phyloP scores from a whole-genome alignment of 2,888 invertebrate species.

The Ceraclea dissimilis region DNA sequence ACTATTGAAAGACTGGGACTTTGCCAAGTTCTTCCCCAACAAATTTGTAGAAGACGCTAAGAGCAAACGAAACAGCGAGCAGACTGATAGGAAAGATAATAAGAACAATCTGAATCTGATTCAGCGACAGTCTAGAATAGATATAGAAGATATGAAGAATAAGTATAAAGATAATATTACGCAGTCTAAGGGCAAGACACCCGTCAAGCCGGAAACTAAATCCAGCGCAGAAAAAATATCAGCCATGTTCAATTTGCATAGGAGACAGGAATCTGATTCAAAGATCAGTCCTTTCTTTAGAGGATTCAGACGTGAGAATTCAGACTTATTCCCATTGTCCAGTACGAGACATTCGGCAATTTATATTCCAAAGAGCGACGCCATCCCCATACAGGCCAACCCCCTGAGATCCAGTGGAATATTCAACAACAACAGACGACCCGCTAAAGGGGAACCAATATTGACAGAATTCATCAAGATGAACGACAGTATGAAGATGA shows the following conservation, averaged over 20 bases:
- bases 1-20: conserved; percentile 80
- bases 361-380: conserved; percentile 52
- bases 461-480: conserved; percentile 62
- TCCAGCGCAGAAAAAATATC: conserved; percentile 42
- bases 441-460: conserved; percentile 58
- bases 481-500: conserved; percentile 46
- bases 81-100: conserved; percentile 38
- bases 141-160: conserved; percentile 44
- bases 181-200: conserved; percentile 39
- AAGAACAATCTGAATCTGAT: conserved; percentile 39
- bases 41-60: conserved; percentile 32
- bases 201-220: conserved; percentile 37
- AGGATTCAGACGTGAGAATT: conserved; percentile 76
- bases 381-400: conserved; percentile 34
- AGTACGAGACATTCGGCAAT: conserved; percentile 68
- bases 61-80: conserved; percentile 31
- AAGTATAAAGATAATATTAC: conserved; percentile 43
- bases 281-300: conserved; percentile 66
- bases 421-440: conserved; percentile 59
- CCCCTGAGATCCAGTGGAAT: conserved; percentile 60
- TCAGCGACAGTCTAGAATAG: conserved; percentile 42
- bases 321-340: conserved; percentile 72
- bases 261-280: conserved; percentile 67
- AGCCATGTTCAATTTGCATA: conserved; percentile 49
- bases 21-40: conserved; percentile 73